A percentile compares a stretch with the other conserved stretches of the same genome.
Evolutionary conservation across 2,888 invertebrate species (phyloP).

Genomic region (Eupithecia inturbata): DNA sequence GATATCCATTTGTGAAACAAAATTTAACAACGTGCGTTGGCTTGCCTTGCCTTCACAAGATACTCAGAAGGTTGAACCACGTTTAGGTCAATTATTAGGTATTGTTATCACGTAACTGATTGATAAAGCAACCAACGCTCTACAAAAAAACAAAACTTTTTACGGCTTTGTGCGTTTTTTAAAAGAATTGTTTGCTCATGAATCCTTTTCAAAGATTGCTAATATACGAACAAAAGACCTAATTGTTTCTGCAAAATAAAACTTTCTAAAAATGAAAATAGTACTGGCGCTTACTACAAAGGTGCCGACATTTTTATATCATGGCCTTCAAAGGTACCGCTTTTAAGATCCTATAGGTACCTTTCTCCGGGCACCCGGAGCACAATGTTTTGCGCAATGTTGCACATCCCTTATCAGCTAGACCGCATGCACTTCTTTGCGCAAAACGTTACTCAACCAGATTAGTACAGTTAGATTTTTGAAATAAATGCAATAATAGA

Average conservation of each 20-base stretch:
- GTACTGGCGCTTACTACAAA: conserved; percentile 66
- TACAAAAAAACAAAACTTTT: conserved; percentile 36
- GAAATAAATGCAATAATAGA: conserved; percentile 32
- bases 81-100: conserved; percentile 26
- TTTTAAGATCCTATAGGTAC: conserved; percentile 62
- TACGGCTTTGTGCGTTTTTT: conserved; percentile 40
- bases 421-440: conserved; percentile 51
- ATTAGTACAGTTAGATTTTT: conserved; percentile 37
- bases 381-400: conserved; percentile 70
- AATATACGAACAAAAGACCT: conserved; percentile 54
- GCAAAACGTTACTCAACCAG: conserved; percentile 47
- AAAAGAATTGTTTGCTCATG: conserved; percentile 33
- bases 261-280: conserved; percentile 67
- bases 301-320: conserved; percentile 74
- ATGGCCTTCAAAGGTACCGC: conserved; percentile 65
- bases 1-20: neutral
- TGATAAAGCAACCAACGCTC: conserved; percentile 32
- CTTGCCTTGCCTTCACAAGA: conserved; percentile 12
- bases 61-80: conserved; percentile 26
- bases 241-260: conserved; percentile 72
- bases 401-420: conserved; percentile 61
- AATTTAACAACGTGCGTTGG: neutral
- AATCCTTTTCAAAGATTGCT: conserved; percentile 50
- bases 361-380: conserved; percentile 68
- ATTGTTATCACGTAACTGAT: conserved; percentile 38